These are phyloP conservation scores for Epinotia brunnichana DNA, from an alignment of 2,888 invertebrate species.

Conservation along the genomic window DNA sequence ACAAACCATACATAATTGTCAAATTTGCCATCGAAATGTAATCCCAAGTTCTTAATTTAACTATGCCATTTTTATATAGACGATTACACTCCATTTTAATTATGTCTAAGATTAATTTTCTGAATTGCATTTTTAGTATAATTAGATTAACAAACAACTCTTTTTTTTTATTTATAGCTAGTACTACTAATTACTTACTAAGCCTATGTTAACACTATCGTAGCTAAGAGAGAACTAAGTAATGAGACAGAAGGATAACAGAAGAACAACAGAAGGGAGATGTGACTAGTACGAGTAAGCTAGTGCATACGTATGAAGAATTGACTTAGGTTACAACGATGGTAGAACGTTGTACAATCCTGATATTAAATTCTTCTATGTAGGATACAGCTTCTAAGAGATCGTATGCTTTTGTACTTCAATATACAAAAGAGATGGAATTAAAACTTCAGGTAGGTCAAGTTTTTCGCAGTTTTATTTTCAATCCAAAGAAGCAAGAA, in stretches of 20 bases:
- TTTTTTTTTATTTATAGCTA: constrained; percentile 69
- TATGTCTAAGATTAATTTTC: constrained; percentile 77
- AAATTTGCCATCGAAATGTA: constrained; percentile 63
- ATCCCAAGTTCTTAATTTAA: constrained; percentile 56
- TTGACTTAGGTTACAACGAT: constrained; percentile 60
- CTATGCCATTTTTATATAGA: constrained; percentile 69
- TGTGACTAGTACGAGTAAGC: constrained; percentile 48
- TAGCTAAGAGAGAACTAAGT: constrained; percentile 68
- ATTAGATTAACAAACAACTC: constrained; percentile 81
- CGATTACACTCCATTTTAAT: constrained; percentile 69
- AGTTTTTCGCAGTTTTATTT: neutral
- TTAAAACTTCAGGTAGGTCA: neutral
- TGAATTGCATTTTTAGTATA: constrained; percentile 82
- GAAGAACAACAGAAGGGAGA: constrained; percentile 51
- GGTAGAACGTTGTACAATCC: constrained; percentile 40
- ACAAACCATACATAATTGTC: constrained; percentile 48
- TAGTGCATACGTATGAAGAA: constrained; percentile 61
- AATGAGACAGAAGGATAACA: constrained; percentile 53
- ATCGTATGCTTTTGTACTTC: constrained; percentile 12
- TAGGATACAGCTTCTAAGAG: constrained; percentile 5
- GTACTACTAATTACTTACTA: constrained; percentile 72
- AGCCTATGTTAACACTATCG: constrained; percentile 71
- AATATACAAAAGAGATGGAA: too few species aligned
- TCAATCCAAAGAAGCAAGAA: neutral
- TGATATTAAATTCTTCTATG: constrained; percentile 28